Evolutionary conservation across 2,888 invertebrate genomes (phyloP), one percentile per base, ranked within the genome.

Genomic region (Hedychridium roseum): DNA sequence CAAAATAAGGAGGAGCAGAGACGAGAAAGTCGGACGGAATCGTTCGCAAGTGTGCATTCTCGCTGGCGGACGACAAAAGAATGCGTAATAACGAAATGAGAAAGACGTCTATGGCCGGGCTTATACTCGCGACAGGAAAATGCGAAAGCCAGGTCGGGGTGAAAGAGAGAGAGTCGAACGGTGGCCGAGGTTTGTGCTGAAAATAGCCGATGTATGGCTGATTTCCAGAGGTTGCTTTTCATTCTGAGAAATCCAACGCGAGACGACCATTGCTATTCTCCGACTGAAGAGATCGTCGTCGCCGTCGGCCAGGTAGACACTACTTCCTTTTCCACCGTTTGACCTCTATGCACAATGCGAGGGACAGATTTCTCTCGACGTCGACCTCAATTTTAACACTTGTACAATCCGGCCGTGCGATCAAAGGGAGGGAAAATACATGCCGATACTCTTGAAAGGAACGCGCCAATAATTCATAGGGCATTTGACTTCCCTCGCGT

Each of bases 261-360:
- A 49, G 47, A 47, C 9, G 51, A 46, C 41, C 34, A 41, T 45
- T 32, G 44, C 12, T 27, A 23, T 50, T 54, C 54, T 50, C 49
- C 45, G 48, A 41, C 37, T 36, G 39, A 50, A 57, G 52, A 50
- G 51, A 50, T 55, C 50, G 48, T 40, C 12, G 9, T 7, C 31
- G 38, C 32, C 21, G 38, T 15, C 37, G 26, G 42, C 45, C 57
- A 59, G 58, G 57, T 62, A 61, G 48, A 40, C 17, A 35, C 23
- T 21, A 23, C 44, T 26, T 31, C 20, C 20, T 30, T 32, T 31
- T 40, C 36, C 23, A 4, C 37, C 21, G n/a, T n/a, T n/a, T n/a
- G n/a, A n/a, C n/a, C n/a, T n/a, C n/a, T n/a, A n/a, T 18, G 16
- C 30, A 23, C 23, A 23, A 23, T 23, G 18, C 27, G 11, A 11